Evolutionary conservation across 2,797 vertebrate genomes (phyloP), one percentile per base, ranked within the genome.

Genomic region (Sebastes flavidus): DNA sequence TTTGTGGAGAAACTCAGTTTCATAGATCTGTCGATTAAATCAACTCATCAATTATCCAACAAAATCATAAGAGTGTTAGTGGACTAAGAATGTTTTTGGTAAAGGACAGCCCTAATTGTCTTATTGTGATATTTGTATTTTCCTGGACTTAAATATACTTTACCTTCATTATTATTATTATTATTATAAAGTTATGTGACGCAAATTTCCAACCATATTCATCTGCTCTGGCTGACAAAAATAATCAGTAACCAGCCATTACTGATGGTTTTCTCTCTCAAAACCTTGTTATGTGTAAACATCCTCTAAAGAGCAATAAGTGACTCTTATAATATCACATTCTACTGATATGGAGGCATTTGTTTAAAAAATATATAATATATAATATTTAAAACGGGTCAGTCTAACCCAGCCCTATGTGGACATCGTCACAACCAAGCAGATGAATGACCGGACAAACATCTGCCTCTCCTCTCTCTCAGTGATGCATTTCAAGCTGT

Each of bases 401-500:
- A 52, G 46, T 52, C 46, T 52, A 20, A n/a, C 46, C 13, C 46
- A 52, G 46, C 16, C 46, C 46, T 46, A 65, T 66, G 30, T 58
- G 14, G 10, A 61, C 55, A 58, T 32, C 42, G 14, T 22, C 18
- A 61, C n/a, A 62, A 12, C 18, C 27, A 36, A 20, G 10, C 29
- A 69, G 34, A 49, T 58, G 62, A 65, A 32, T 49, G n/a, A 65
- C 60, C 24, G 58, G 14, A 54, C 29, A 55, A 20, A 42, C 46
- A 22, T 55, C 6, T 30, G 6, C 25, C 22, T 72, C 60, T 8
- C 38, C 8, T 56, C 27, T 69, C 55, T 84, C 72, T 8, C 84
- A 98, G 97, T 96, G 83, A 94, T 90, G 0, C 89, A 93, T 84
- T 99, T 99, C 88, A 98, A 96, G 93, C 93, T 98, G 70, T 92